Percentiles rank a stretch among this genome's conserved stretches.
Evolutionary conservation across 2,797 vertebrate species (phyloP).

Genomic region (Picus viridis): DNA sequence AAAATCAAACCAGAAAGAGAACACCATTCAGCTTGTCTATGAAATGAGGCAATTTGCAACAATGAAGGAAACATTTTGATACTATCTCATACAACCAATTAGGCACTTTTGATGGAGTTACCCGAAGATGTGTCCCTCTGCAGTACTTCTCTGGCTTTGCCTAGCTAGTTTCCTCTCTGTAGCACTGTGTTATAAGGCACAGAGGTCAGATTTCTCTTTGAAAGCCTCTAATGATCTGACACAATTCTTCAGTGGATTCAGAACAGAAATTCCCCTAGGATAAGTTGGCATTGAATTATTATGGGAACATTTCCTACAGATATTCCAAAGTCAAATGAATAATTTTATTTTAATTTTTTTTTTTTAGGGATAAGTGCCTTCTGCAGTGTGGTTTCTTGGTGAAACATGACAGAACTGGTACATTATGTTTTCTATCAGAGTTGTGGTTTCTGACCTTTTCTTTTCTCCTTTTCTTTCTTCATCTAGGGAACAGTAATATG

Average conservation of each 20-base stretch:
- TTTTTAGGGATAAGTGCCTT: not conserved
- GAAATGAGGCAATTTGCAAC: not conserved
- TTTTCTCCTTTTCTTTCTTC: not conserved
- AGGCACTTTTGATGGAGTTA: not conserved
- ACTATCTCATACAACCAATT: slow-evolving; percentile 1
- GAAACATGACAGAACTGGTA: slow-evolving; percentile 10
- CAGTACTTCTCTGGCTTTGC: slow-evolving; percentile 3
- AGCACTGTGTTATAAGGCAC: not conserved
- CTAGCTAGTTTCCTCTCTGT: slow-evolving; percentile 9
- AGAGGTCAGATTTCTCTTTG: slow-evolving; percentile 43
- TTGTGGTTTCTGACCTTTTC: not conserved
- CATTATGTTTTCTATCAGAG: not conserved
- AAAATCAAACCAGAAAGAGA: not conserved
- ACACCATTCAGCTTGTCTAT: not conserved
- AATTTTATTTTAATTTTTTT: not conserved
- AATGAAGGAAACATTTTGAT: not conserved
- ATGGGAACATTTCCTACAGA: slow-evolving; percentile 43
- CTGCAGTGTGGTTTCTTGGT: not conserved
- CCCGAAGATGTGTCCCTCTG: not conserved
- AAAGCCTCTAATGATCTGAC: slow-evolving; percentile 49
- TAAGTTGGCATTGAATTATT: slow-evolving; percentile 51
- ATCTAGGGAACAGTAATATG: not conserved
- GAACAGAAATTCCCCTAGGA: slow-evolving; percentile 51
- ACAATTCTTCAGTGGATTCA: slow-evolving; percentile 31
- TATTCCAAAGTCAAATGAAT: slow-evolving; percentile 55